These are phyloP conservation scores for Oreochromis niloticus DNA, from an alignment of 2,113 vertebrate genomes.

Conservation along the genomic window DNA sequence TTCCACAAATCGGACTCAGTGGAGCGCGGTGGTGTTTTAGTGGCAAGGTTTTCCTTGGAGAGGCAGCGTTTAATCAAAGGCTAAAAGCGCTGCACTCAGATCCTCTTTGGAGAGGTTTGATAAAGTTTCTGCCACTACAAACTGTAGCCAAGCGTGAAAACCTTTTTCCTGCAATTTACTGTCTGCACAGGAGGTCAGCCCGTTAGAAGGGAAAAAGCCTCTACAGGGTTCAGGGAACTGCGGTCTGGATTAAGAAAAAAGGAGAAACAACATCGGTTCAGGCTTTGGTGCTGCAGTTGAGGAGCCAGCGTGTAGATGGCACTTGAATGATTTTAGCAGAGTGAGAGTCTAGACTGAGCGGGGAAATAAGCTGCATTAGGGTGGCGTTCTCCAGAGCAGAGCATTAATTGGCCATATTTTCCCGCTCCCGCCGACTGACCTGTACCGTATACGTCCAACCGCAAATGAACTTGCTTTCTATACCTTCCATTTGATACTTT, in stretches of 20 bases:
- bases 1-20: constrained; percentile 13
- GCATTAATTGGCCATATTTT: not conserved
- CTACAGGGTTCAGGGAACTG: constrained; percentile 9
- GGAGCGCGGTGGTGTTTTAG: not conserved
- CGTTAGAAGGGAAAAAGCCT: not conserved
- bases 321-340: not conserved
- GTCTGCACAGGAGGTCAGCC: constrained; percentile 46
- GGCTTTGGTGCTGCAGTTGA: not conserved
- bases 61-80: constrained; percentile 42
- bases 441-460: not conserved
- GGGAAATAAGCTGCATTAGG: not conserved
- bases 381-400: not conserved
- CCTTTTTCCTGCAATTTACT: constrained; percentile 67
- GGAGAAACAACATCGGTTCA: not conserved
- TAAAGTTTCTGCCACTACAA: constrained; percentile 57
- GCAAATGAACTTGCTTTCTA: not conserved
- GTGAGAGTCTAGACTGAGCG: not conserved
- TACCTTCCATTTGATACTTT: not conserved
- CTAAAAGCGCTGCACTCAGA: constrained; percentile 27
- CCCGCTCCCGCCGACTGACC: not conserved
- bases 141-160: constrained; percentile 61
- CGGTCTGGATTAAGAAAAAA: constrained; percentile 2
- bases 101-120: constrained; percentile 51
- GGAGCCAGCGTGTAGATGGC: not conserved
- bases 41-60: constrained; percentile 12